Conservation (phyloP, 2,797 vertebrate genomes). For the Lagothrix lagotricha region DNA sequence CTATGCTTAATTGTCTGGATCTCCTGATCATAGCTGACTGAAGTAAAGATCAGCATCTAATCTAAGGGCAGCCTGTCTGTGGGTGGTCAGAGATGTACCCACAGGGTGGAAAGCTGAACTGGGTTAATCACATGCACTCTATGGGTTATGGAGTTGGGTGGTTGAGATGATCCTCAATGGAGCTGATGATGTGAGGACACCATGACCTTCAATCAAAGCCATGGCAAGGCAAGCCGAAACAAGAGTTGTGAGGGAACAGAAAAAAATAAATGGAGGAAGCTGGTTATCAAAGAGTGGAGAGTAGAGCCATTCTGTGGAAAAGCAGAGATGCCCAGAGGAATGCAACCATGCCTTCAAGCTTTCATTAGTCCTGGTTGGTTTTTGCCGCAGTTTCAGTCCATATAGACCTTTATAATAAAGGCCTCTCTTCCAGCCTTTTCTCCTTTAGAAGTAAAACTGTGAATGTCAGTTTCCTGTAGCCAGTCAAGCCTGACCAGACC, state of each 20-base stretch:
- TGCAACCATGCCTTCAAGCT: neutral
- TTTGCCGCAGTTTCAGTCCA: neutral
- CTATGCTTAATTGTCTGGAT: neutral
- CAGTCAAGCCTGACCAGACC: neutral
- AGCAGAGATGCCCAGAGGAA: neutral
- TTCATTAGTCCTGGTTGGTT: neutral
- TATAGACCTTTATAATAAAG: neutral
- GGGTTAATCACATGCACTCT: neutral
- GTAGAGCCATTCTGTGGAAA: neutral
- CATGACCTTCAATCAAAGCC: neutral
- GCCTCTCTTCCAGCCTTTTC: neutral
- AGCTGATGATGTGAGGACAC: neutral
- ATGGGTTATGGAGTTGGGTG: neutral
- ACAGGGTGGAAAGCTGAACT: neutral
- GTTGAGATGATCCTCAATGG: neutral
- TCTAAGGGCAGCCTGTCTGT: neutral
- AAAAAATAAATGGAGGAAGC: neutral
- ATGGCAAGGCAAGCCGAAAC: neutral
- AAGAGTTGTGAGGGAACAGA: neutral
- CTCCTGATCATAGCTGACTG: neutral
- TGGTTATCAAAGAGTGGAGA: neutral
- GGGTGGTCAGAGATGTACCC: neutral
- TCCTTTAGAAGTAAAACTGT: neutral
- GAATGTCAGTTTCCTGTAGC: neutral
- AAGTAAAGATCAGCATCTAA: neutral